These are phyloP conservation scores for Nannoperca obscura DNA, from an alignment of 2,797 vertebrate species.

Conservation along the genomic window DNA sequence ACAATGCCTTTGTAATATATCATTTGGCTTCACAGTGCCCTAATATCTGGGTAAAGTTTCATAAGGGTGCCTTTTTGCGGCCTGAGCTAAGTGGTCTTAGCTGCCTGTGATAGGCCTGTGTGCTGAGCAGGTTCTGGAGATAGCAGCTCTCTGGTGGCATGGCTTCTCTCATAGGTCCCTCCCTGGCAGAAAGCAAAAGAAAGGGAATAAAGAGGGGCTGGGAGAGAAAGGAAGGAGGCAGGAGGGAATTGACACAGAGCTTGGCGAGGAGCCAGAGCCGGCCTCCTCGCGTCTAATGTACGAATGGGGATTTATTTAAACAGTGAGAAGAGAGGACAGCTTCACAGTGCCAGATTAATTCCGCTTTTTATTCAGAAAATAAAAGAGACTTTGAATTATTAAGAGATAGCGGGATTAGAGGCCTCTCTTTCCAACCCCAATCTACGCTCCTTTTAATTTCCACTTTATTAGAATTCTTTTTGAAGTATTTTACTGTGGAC, in stretches of 20 bases:
- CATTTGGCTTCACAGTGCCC: conserved; percentile 81
- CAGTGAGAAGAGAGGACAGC: conserved; percentile 95
- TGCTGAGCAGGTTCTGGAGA: conserved; percentile 87
- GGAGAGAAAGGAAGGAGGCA: conserved; percentile 85
- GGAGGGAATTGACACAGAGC: conserved; percentile 87
- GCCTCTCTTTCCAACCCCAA: conserved; percentile 95
- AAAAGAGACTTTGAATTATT: conserved; percentile 99
- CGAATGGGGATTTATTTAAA: conserved; percentile 96
- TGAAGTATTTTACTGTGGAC: conserved; percentile 99
- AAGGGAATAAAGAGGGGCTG: conserved; percentile 77
- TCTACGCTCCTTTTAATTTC: conserved; percentile 99
- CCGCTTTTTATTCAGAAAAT: conserved; percentile 98
- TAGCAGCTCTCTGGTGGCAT: conserved; percentile 85
- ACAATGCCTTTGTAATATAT: conserved; percentile 85
- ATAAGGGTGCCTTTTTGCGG: conserved; percentile 83
- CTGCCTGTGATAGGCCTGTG: conserved; percentile 82
- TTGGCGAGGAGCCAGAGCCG: conserved; percentile 88
- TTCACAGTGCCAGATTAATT: conserved; percentile 99
- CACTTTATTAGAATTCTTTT: conserved; percentile 99
- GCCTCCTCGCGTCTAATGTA: conserved; percentile 90
- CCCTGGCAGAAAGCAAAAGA: conserved; percentile 85
- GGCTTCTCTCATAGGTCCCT: conserved; percentile 84
- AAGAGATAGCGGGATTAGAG: conserved; percentile 99
- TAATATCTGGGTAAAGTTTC: conserved; percentile 88
- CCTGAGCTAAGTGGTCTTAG: conserved; percentile 85